Evolutionary conservation across 2,888 invertebrate genomes (phyloP), one percentile per base, ranked within the genome.

Genomic region (Empis livida): DNA sequence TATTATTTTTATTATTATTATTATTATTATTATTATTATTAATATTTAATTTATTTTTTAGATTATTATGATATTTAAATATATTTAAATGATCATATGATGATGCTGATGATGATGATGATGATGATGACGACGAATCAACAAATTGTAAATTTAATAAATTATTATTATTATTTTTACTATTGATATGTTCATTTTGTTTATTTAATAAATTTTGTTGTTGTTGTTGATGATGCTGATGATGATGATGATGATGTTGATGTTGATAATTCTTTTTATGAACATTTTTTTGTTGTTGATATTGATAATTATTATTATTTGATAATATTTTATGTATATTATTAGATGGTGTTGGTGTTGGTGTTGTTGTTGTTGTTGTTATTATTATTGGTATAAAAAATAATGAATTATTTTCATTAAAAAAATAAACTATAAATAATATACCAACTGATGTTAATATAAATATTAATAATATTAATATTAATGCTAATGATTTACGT

Each of bases 401-500:
- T 10, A 53, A 44, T 5, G 50, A 42, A 39, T 49, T 50, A 23
- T 45, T 50, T 20, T 50, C 50, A 27, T 56, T 56, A 40, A 57
- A 57, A 35, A 54, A 51, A 30, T 54, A 58, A 13, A 55, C 51
- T 5, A 57, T 46, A 37, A 56, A 54, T 16, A 53, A 40, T 3
- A 55, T 46, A 14, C 59, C 58, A 14, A 57, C 49, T 10, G 55
- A 55, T 37, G 51, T 53, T 20, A 58, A 43, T 10, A 56, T 55
- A 8, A 59, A 44, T 1, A 59, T 48, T 32, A 57, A 45, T 23
- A 54, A 57, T 17, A 57, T 49, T 0, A 57, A 46, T 43, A 56
- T 49, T 9, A 57, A 42, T 27, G 56, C 55, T 37, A 59, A 41
- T 20, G 56, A 52, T 17, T 57, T 56, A 27, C 55, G 55, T 8